Evolutionary conservation across 2,113 vertebrate species (phyloP), one percentile per base, ranked within the genome.

Genomic region (Sorex fumeus): DNA sequence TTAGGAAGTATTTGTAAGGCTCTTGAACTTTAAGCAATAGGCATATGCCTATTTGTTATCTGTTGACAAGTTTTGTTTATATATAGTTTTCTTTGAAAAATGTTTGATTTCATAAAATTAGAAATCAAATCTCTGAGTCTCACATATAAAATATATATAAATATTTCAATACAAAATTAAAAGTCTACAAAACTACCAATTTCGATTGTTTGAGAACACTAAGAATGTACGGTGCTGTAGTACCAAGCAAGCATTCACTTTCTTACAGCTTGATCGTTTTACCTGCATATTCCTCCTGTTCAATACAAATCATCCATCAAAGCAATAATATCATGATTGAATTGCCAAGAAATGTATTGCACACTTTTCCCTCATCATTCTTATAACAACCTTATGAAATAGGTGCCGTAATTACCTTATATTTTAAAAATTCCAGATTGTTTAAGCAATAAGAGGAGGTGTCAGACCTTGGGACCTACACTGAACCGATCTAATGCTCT

Each of bases 201-300:
- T 67, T 77, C 62, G 72, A 43, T 40, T 82, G 0, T 62, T 88
- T 70, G 10, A 72, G 66, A 91, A 84, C 23, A 60, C 2, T 2
- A 6, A 53, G 57, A 25, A 43, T 2, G 3, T 75, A 8, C 19
- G 32, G 0, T 13, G 8, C 1, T 34, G 23, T 72, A 40, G 11
- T n/a, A 43, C 7, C 8, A 60, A 8, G n/a, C 9, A 53, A 30
- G 64, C 25, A 62, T 84, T 12, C 10, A 36, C 0, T 0, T 23
- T 8, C 36, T 64, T 8, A 36, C 30, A 69, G 43, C 3, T 10
- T 69, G 36, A 40, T 15, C 3, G 7, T 6, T 60, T 74, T 72
- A 66, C 69, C 43, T 43, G 6, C 6, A 72, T 28, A 6, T 77
- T 89, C 36, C 82, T 27, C 28, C 57, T 79, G 45, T 6, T 27